Percentiles rank a stretch among this genome's conserved stretches.
These are phyloP conservation scores for Eublepharis macularius DNA, from an alignment of 2,113 vertebrate species.

Conservation along the genomic window DNA sequence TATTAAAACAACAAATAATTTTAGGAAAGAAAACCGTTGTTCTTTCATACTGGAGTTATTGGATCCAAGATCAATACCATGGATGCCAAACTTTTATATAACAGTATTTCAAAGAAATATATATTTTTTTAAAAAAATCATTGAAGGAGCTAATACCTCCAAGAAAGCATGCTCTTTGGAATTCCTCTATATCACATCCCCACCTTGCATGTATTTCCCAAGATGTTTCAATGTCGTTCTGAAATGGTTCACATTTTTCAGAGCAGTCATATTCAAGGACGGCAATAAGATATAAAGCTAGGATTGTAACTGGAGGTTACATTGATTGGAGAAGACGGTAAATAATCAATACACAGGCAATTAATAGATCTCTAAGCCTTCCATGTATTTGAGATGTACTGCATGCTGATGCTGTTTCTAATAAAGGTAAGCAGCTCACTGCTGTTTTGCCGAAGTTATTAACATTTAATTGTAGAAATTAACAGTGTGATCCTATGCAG, in stretches of 20 bases:
- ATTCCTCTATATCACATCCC: background rate
- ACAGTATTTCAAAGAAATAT: conserved; percentile 31
- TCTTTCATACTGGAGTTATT: conserved; percentile 27
- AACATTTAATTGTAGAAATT: no score
- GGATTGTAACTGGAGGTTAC: conserved; percentile 30
- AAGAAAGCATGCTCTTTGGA: conserved; percentile 30
- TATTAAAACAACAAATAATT: conserved; percentile 9
- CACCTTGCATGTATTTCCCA: conserved; percentile 25
- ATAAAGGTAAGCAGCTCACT: background rate
- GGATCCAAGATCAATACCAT: conserved; percentile 27
- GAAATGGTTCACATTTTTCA: conserved; percentile 39
- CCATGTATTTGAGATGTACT: background rate
- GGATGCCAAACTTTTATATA: conserved; percentile 43
- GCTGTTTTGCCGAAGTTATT: background rate
- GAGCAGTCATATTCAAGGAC: conserved; percentile 16
- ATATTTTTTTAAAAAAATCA: background rate
- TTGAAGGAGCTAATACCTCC: conserved; percentile 27
- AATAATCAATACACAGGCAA: conserved; percentile 46
- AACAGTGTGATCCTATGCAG: no score
- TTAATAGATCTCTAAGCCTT: conserved; percentile 26
- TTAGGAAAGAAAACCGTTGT: background rate
- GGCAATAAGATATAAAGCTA: conserved; percentile 4
- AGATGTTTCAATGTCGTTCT: conserved; percentile 9
- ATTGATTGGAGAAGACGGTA: conserved; percentile 8
- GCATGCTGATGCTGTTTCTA: conserved; percentile 22